A percentile compares a stretch with the other conserved stretches of the same genome.
These are phyloP conservation scores for Panagrolaimus sp. DNA, from an alignment of 1,140 invertebrate species.

Conservation along the genomic window DNA sequence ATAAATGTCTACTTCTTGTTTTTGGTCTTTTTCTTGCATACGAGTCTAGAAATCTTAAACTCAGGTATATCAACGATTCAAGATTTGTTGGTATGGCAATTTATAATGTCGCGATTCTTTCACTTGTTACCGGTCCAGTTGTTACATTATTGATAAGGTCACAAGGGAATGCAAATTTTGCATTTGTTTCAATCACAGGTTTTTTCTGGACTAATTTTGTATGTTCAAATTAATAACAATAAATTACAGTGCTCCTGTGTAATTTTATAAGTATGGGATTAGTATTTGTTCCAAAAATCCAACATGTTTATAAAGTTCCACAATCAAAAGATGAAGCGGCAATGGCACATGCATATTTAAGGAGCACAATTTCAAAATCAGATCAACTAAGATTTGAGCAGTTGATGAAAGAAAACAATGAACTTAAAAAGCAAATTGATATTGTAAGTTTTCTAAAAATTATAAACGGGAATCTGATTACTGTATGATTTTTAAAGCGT, in stretches of 20 bases:
- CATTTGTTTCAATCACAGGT: constrained; percentile 92
- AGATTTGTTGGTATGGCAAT: constrained; percentile 97
- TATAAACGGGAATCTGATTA: neutral
- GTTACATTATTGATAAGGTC: constrained; percentile 91
- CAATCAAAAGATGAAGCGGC: constrained; percentile 62
- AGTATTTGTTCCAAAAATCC: constrained; percentile 55
- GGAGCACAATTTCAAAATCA: constrained; percentile 28
- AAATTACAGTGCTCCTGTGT: constrained; percentile 47
- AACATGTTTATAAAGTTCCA: constrained; percentile 48
- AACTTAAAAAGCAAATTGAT: constrained; percentile 85
- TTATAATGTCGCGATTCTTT: constrained; percentile 94
- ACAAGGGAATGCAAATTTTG: constrained; percentile 92
- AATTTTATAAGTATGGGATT: constrained; percentile 67
- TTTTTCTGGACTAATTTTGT: constrained; percentile 45
- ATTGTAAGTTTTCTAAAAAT: constrained; percentile 66
- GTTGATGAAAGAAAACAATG: constrained; percentile 87
- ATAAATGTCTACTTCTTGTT: constrained; percentile 89
- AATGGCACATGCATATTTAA: constrained; percentile 72
- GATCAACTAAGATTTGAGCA: constrained; percentile 90
- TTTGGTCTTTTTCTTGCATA: constrained; percentile 95
- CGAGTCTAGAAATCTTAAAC: constrained; percentile 91
- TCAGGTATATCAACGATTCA: constrained; percentile 72
- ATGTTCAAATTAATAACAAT: neutral
- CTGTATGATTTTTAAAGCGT: constrained; percentile 38
- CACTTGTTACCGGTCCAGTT: constrained; percentile 83